Evolutionary conservation across 2,113 vertebrate species (phyloP), one percentile per base, ranked within the genome.

Genomic region (Cynoglossus semilaevis): DNA sequence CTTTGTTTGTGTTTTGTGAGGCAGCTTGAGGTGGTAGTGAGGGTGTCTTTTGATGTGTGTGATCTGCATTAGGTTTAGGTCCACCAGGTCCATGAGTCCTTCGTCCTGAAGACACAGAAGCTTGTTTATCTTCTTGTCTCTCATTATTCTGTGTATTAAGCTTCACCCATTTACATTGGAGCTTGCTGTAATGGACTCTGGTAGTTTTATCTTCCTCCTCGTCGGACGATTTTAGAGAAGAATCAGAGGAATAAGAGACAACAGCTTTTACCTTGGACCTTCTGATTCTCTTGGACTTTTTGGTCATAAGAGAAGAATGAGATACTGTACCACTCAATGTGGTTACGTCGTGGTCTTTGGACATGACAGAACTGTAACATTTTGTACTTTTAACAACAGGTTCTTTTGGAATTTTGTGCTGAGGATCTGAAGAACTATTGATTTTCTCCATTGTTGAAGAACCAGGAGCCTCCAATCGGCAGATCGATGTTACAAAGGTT

Each of bases 281-380:
- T 67, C 85, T 85, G 48, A 88, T 70, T 37, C 81, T 79, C 49
- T 89, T 91, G 8, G 67, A 70, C 40, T 81, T 91, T 59, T 84
- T 84, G 11, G 37, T 16, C 5, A 53, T 11, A 19, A 61, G 41
- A 60, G 46, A 41, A 54, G 34, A 42, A 46, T 59, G 38, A 29
- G 18, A 22, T 47, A 34, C 53, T 45, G 48, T 51, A 50, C 9
- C 44, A 49, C 8, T 17, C 41, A 12, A 9, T 55, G 55, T n/a
- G 15, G 56, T 56, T 10, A 42, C 4, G n/a, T 70, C 15, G 29
- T 46, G 40, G 1, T 68, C 63, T 70, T 17, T 76, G 16, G 68
- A 51, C 1, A 43, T 35, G 8, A 38, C 29, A 61, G 63, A 58
- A 46, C 41, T 35, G 44, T 7, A 40, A 15, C 9, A n/a, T 29